Base-by-base conservation (phyloP, 2,113 vertebrate species). In the Rhinolophus sinicus region DNA sequence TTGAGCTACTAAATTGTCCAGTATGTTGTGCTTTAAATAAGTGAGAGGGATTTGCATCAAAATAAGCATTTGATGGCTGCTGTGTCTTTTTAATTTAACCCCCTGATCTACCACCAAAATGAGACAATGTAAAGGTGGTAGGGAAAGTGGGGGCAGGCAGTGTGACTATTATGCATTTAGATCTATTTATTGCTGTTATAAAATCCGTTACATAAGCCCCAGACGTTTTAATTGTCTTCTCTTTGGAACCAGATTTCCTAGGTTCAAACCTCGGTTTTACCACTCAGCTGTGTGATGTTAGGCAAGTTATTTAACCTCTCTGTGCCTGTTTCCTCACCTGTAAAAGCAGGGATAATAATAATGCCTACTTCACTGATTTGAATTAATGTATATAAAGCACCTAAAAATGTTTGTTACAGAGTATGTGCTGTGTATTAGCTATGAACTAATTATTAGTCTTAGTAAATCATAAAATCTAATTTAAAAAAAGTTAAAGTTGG, bases 401-500 rank as follows among this genome's bases (percentile, higher is more conserved):
- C 38, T 92, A 88, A 92, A 67, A 47, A 44, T 84, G n/a, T 1
- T 3, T 78, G 44, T 56, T 67, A 44, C 0, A 67, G 69, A 35
- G 8, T 77, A 70, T 86, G 9, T 35, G 5, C 65, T 91, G 7
- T 62, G 19, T 75, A 5, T 50, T 92, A 94, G 33, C 18, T 86
- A 50, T 50, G 47, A 50, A 65, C 83, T 35, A 87, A 87, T 60
- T 96, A 67, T 90, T 73, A 81, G 19, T 21, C 16, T 65, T 94
- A 69, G n/a, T 83, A 90, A 69, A 62, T 70, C 26, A 90, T 56
- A 95, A 78, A 73, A 86, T 88, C 9, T 50, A 94, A 85, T 84
- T 90, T 72, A 89, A 92, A 47, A 47, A 85, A 73, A 83, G 28
- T 60, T 93, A 50, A 50, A 50, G 10, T 50, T 50, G 47, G 12